These are phyloP conservation scores for Melitaea athalia DNA, from an alignment of 2,888 invertebrate species.

Conservation along the genomic window DNA sequence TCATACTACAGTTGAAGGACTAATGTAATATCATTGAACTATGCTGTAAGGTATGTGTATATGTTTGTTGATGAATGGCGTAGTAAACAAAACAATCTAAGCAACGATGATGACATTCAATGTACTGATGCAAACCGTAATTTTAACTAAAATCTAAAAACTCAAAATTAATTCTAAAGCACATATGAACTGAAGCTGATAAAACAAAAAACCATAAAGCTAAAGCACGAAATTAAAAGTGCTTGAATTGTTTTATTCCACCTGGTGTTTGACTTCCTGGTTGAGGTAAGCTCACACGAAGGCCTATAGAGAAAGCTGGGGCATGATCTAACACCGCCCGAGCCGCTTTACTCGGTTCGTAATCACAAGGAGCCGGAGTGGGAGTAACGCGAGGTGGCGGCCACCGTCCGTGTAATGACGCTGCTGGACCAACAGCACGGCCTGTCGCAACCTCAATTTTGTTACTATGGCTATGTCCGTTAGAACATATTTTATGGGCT, in stretches of 20 bases:
- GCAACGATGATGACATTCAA: no score
- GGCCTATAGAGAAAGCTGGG: slow-evolving; percentile 85
- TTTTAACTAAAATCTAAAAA: neutral
- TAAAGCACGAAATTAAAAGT: neutral
- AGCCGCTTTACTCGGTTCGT: slow-evolving; percentile 88
- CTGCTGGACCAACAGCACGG: slow-evolving; percentile 88
- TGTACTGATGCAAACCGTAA: no score
- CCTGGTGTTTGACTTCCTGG: slow-evolving; percentile 80
- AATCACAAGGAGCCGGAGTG: slow-evolving; percentile 95
- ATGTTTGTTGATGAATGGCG: neutral
- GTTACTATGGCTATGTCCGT: slow-evolving; percentile 4
- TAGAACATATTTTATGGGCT: neutral
- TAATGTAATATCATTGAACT: no score
- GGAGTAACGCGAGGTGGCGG: slow-evolving; percentile 84
- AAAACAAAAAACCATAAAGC: neutral
- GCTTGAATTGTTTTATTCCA: slow-evolving; percentile 46
- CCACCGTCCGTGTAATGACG: slow-evolving; percentile 90
- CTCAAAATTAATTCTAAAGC: neutral
- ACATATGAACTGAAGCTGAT: neutral
- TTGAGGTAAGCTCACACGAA: slow-evolving; percentile 75
- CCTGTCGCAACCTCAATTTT: slow-evolving; percentile 49
- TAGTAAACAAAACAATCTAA: neutral
- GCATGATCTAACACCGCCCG: slow-evolving; percentile 79
- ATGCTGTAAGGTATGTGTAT: neutral
- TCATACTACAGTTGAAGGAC: no score